These are phyloP conservation scores for Ceriagrion tenellum DNA, from an alignment of 2,888 invertebrate species.

Conservation along the genomic window DNA sequence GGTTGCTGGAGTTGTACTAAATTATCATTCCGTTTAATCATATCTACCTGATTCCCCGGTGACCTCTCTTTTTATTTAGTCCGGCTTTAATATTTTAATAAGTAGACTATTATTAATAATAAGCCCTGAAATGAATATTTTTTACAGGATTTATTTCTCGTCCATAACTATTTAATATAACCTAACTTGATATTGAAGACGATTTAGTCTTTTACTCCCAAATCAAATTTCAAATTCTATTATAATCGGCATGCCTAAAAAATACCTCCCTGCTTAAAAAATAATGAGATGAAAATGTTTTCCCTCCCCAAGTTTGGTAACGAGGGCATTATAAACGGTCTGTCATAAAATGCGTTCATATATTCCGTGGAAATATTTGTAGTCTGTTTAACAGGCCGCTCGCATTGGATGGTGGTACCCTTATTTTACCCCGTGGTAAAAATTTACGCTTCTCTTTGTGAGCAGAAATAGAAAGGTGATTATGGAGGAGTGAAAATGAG, in stretches of 20 bases:
- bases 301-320: background rate
- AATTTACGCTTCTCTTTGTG: constrained; percentile 57
- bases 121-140: no score
- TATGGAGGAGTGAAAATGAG: constrained; percentile 49
- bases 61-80: no score
- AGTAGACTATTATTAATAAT: no score
- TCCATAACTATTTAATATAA: no score
- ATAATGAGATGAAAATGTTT: background rate
- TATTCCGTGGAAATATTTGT: background rate
- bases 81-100: no score
- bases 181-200: no score
- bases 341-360: background rate
- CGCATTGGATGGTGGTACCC: background rate
- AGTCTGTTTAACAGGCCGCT: background rate
- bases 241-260: background rate
- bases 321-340: background rate
- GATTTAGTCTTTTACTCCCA: no score
- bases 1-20: no score
- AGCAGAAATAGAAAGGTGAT: constrained; percentile 61
- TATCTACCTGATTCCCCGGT: no score
- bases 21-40: no score
- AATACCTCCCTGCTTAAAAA: background rate
- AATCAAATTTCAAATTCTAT: background rate
- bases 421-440: constrained; percentile 13
- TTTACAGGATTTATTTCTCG: no score